A percentile compares a stretch with the other conserved stretches of the same genome.
Conservation (phyloP, 2,888 invertebrate species). For the Platycnemis pennipes region DNA sequence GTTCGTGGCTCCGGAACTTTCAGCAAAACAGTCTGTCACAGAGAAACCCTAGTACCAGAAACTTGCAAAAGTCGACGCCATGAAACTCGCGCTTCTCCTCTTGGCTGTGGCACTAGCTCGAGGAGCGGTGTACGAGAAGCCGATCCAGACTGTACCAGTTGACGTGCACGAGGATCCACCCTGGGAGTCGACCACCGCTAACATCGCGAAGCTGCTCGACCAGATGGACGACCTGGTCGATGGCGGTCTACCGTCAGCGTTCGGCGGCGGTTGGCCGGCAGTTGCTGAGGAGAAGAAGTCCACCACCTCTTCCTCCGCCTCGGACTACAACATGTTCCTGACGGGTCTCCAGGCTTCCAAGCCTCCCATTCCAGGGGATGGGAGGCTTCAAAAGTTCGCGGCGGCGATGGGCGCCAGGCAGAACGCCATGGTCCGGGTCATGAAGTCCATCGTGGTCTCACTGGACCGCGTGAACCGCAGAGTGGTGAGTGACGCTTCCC, state of each 20-base stretch:
- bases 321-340: background rate
- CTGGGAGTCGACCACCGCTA: background rate
- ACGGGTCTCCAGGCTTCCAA: background rate
- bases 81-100: background rate
- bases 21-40: background rate
- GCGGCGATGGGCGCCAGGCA: background rate
- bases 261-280: background rate
- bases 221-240: background rate
- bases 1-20: background rate
- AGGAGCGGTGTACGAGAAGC: background rate
- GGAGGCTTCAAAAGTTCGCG: background rate
- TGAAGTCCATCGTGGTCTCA: constrained; percentile 23
- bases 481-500: background rate
- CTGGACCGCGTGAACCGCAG: background rate
- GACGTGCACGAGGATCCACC: background rate
- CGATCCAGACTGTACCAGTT: background rate
- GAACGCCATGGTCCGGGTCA: background rate
- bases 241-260: background rate
- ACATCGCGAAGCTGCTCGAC: background rate
- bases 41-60: background rate
- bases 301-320: background rate
- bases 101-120: background rate
- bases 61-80: background rate
- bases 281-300: background rate
- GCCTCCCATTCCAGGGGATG: background rate